Evolutionary conservation across 2,888 invertebrate genomes (phyloP), one percentile per base, ranked within the genome.

Genomic region (Plagodis dolabraria): DNA sequence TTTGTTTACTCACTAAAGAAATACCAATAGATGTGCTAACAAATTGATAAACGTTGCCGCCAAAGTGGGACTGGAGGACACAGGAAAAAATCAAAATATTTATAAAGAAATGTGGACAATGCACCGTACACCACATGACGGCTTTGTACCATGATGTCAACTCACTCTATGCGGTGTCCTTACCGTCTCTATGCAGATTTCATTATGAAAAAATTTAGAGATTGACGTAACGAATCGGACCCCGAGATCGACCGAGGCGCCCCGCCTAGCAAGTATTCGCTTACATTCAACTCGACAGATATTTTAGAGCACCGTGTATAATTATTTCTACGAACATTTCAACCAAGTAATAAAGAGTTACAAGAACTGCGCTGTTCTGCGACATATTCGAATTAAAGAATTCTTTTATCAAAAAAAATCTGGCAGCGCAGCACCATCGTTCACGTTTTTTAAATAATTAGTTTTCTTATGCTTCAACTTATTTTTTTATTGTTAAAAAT

Each of bases 61-160:
- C 75, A 22, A 22, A 22, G 71, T 72, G 58, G 69, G 68, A 68
- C 70, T 70, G 69, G 71, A 71, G 76, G 74, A 79, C 80, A 77
- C 85, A 87, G 87, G 88, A 89, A 83, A 86, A 92, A 92, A 92
- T 92, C 92, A 92, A 89, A 92, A 92, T 92, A 92, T 92, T 92
- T 92, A 90, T 89, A 91, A 90, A 91, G 91, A 90, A 89, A 89
- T 82, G 82, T 66, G 80, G 77, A 91, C 92, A 92, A 92, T 89
- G 80, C 77, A 60, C 63, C 71, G 80, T 73, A 79, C 87, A 69
- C 89, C 71, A 85, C 89, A 79, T 82, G 90, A 73, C 73, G 79
- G 80, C 89, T 83, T 89, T 90, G 89, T 89, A 73, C 69, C 76
- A 72, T 80, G 80, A 80, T 90, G 89, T 91, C 89, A 90, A 87